phyloP scores from a whole-genome alignment of 35 echinoderm and acorn worm species.

The Hemicentrotus pulcherrimus region DNA sequence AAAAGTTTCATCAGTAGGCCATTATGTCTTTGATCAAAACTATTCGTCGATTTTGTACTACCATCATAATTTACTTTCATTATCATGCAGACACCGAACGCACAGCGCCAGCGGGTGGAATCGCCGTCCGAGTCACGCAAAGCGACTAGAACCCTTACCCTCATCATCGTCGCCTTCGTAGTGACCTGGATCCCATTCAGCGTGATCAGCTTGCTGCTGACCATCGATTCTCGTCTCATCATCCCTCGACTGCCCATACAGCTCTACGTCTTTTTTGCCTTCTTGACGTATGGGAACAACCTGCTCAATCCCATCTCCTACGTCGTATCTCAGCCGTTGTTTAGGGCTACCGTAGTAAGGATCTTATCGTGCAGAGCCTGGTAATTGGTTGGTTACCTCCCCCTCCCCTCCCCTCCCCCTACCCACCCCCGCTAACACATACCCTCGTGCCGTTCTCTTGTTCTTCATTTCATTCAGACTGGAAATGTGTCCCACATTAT shows the following conservation, averaged over 20 bases:
- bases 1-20: too few species aligned
- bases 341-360: not conserved
- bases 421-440: too few species aligned
- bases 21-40: too few species aligned
- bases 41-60: too few species aligned
- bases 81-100: not conserved
- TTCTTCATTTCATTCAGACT: too few species aligned
- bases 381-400: not conserved
- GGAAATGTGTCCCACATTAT: too few species aligned
- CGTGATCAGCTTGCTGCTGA: not conserved
- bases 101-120: not conserved
- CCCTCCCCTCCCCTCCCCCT: too few species aligned
- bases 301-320: not conserved
- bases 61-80: not conserved
- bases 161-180: conserved; percentile 1
- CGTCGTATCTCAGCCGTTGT: not conserved
- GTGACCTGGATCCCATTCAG: not conserved
- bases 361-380: not conserved
- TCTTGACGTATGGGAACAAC: not conserved
- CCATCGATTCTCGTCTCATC: not conserved
- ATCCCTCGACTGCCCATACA: not conserved
- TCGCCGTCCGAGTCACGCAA: not conserved
- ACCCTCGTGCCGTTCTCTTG: too few species aligned
- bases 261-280: not conserved
- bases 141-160: not conserved